These are phyloP conservation scores for Wasmannia auropunctata DNA, from an alignment of 1,140 invertebrate genomes.

Conservation along the genomic window DNA sequence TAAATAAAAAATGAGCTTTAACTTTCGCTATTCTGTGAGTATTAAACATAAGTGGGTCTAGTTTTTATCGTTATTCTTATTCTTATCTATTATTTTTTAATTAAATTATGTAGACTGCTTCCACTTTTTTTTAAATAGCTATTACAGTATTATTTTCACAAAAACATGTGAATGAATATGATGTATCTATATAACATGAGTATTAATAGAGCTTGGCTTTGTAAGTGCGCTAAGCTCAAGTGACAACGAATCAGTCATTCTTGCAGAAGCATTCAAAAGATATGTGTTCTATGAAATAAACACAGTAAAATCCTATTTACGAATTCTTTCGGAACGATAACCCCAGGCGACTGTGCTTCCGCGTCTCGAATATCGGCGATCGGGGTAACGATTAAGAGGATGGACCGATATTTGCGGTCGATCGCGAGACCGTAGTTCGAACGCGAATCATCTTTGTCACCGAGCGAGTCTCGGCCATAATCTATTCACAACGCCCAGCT, in stretches of 20 bases:
- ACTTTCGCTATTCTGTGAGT: not conserved
- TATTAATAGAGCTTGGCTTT: too few species aligned
- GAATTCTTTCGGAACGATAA: not conserved
- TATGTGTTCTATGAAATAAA: not conserved
- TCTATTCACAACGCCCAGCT: slow-evolving; percentile 16
- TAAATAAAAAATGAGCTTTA: not conserved
- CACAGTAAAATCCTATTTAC: not conserved
- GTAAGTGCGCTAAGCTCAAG: not conserved
- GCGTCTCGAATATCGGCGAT: slow-evolving; percentile 34
- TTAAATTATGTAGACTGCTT: too few species aligned
- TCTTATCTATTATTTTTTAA: too few species aligned
- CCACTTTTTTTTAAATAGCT: not conserved
- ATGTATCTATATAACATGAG: too few species aligned
- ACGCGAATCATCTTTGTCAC: slow-evolving; percentile 15
- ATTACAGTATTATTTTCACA: not conserved
- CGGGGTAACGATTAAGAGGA: not conserved
- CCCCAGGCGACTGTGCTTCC: not conserved
- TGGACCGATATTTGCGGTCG: slow-evolving; percentile 29
- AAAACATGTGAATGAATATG: not conserved
- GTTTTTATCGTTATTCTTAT: not conserved
- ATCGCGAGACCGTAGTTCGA: not conserved
- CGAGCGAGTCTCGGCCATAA: slow-evolving; percentile 10
- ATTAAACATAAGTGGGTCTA: not conserved
- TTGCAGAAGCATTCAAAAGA: not conserved
- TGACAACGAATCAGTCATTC: not conserved